Evolutionary conservation across 2,797 vertebrate species (phyloP).

Genomic region (Naso thynnoides): DNA sequence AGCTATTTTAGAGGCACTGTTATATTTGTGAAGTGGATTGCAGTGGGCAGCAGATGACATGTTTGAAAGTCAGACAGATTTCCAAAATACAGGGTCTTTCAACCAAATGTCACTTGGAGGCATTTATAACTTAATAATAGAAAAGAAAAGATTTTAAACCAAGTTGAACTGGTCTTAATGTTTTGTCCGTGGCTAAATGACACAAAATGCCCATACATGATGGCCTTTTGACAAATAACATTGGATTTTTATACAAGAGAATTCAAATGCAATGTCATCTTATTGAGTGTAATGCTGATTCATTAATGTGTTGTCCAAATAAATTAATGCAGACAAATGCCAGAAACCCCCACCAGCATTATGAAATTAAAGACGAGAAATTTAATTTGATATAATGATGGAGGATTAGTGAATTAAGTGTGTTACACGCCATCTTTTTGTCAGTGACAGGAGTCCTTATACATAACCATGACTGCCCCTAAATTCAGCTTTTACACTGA

Average conservation of each 20-base stretch:
- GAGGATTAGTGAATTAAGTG: constrained; percentile 58
- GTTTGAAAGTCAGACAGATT: constrained; percentile 17
- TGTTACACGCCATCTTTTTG: constrained; percentile 56
- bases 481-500: constrained; percentile 68
- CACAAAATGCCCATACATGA: constrained; percentile 13
- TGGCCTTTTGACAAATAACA: constrained; percentile 7
- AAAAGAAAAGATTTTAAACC: background rate
- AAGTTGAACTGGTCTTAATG: constrained; percentile 1
- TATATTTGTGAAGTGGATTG: constrained; percentile 21
- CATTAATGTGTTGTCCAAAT: constrained; percentile 33
- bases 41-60: background rate
- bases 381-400: constrained; percentile 59
- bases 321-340: constrained; percentile 37
- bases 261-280: background rate
- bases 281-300: constrained; percentile 10
- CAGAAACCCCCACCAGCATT: constrained; percentile 22
- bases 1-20: constrained; percentile 28
- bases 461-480: constrained; percentile 73
- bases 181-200: background rate
- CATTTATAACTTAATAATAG: background rate
- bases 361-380: constrained; percentile 46
- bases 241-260: constrained; percentile 1
- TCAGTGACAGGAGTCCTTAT: constrained; percentile 59
- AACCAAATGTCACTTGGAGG: background rate
- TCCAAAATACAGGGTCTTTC: constrained; percentile 1